Base-by-base conservation (phyloP, 2,113 vertebrate genomes). In the Trinectes maculatus region DNA sequence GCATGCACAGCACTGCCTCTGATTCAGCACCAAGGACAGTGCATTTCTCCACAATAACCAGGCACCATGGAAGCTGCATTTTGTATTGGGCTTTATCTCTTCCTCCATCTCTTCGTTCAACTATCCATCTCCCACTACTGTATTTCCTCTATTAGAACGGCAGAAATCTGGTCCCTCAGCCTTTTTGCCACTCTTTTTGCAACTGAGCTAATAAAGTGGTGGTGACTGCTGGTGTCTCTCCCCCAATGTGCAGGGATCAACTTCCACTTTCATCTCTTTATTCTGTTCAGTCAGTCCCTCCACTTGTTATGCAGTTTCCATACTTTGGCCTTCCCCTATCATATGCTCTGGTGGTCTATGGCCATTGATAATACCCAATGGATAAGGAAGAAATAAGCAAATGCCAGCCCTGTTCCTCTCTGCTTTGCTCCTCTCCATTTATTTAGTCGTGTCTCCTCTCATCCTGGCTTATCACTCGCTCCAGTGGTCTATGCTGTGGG, bases 271-370 rank as follows among this genome's bases (percentile, higher is more conserved):
- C 9, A 37, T 28, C 26, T 52, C 34, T 52, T 46, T 37, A 15
- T n/a, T 13, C 40, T 8, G 57, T 55, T 74, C 29, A 57, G 40
- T 56, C 67, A 54, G 22, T 74, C 33, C 8, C 15, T 66, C 26
- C 21, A 16, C 44, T 21, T 31, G 36, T 40, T 52, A 26, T 34
- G 51, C 19, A 13, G 5, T 59, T 60, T 63, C 51, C 8, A 25
- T 64, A 62, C 44, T 31, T n/a, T 55, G 33, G 36, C 53, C 21
- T 33, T 25, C 22, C 43, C 52, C 72, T 68, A 87, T 90, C 82
- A 89, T 56, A 48, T 85, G 85, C 87, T 84, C 87, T 33, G 63
- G 43, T 90, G 87, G 67, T 75, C 83, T 79, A 56, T 80, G 75
- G 22, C 44, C 34, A 63, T 69, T 73, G 74, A 84, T 82, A 84